Evolutionary conservation across 2,888 invertebrate genomes (phyloP).

Genomic region (Periphyllus acericola): DNA sequence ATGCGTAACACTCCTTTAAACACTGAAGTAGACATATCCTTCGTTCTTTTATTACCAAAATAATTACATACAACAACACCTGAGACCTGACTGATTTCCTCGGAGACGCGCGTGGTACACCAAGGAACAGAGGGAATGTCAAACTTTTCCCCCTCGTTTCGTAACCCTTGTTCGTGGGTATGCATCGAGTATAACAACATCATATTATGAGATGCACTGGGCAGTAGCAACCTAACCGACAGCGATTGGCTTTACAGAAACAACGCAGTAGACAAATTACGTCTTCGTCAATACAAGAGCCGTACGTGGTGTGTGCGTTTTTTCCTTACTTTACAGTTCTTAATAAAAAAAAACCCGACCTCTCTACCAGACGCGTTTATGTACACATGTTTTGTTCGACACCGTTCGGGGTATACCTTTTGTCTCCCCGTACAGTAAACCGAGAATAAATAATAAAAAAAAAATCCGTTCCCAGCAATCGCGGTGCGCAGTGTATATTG

Average conservation of each 20-base stretch:
- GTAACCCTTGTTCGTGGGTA: background rate
- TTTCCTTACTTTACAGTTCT: background rate
- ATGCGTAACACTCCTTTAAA: background rate
- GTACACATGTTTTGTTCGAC: conserved; percentile 20
- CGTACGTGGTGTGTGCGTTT: background rate
- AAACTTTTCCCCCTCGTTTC: background rate
- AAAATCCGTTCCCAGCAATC: conserved; percentile 7
- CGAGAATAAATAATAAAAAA: conserved; percentile 14
- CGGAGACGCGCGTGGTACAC: background rate
- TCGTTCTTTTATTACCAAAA: background rate
- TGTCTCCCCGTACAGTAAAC: conserved; percentile 24
- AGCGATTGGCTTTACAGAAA: conserved; percentile 15
- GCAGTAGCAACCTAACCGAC: background rate
- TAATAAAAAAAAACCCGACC: conserved; percentile 38
- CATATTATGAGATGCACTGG: background rate
- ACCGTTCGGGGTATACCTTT: conserved; percentile 38
- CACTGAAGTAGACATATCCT: background rate
- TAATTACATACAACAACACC: background rate
- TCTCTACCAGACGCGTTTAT: background rate
- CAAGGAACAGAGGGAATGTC: background rate
- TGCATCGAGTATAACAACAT: too few relatives aligned
- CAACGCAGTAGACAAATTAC: conserved; percentile 47
- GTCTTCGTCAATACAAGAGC: conserved; percentile 29
- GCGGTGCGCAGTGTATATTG: background rate
- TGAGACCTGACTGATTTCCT: conserved; percentile 29